Base-by-base conservation (phyloP, 2,888 invertebrate genomes). In the Aricia artaxerxes region DNA sequence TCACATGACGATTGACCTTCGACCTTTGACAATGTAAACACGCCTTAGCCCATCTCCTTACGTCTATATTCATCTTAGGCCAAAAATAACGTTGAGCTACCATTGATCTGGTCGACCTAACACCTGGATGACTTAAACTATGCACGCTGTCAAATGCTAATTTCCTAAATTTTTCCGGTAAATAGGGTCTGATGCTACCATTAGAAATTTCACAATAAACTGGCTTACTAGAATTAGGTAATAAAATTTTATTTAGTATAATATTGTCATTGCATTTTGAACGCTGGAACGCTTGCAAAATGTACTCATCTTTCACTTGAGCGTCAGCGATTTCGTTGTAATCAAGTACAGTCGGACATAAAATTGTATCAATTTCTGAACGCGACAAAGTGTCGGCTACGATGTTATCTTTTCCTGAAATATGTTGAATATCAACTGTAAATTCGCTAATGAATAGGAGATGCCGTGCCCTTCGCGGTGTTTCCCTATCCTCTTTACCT, bases 371-470 rank as follows among this genome's bases (percentile, higher is more conserved):
- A 1, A 44, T 73, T 73, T 40, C 73, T 73, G 44, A 16, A 11
- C 73, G 38, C 73, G 73, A 73, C 40, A 73, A 73, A 3, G 73
- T 73, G 40, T 73, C 73, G 11, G 73, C 73, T 13, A 73, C 73
- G 35, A 40, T 73, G 35, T 73, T 73, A 73, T 73, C 73, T 73
- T 73, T 73, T 16, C 73, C 73, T 11, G 40, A 40, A 38, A 73
- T 73, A 44, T 73, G 73, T 40, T 4, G 35, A 44, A 38, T 57
- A 57, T 57, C 57, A 57, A 57, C 57, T 4, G 57, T 57, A 16
- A 57, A 57, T 16, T 57, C 57, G 16, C 57, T 57, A 3, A 57
- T 57, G 16, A 57, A 57, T 9, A 57, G 13, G 9, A 69, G 35
- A 35, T 69, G 69, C 13, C 69, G 69, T 1, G 69, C 16, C 13